These are phyloP conservation scores for Lordiphosa mommai DNA, from an alignment of 1,140 invertebrate species.

Conservation along the genomic window DNA sequence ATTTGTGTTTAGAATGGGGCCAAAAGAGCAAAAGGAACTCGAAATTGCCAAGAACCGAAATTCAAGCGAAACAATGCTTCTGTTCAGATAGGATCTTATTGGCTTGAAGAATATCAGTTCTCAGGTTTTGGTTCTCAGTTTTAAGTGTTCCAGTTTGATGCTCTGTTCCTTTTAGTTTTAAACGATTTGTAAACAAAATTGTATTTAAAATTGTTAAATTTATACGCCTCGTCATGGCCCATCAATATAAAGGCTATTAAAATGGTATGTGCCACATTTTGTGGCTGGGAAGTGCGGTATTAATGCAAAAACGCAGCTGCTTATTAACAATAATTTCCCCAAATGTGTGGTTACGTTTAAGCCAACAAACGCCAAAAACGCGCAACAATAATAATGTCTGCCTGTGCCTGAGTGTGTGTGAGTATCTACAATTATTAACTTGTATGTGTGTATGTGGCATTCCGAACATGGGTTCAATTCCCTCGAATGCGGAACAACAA, in stretches of 20 bases:
- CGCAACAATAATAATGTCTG: constrained; percentile 49
- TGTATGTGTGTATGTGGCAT: constrained; percentile 5
- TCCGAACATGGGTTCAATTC: constrained; percentile 1
- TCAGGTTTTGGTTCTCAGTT: too few relatives aligned
- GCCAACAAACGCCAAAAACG: constrained; percentile 67
- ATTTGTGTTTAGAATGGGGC: too few relatives aligned
- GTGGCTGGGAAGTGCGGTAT: constrained; percentile 16
- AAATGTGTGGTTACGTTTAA: constrained; percentile 70
- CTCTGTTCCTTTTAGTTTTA: too few relatives aligned
- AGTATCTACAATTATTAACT: constrained; percentile 43
- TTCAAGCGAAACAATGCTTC: too few relatives aligned
- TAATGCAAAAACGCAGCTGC: constrained; percentile 55
- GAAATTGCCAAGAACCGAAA: too few relatives aligned
- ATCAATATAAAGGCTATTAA: not conserved
- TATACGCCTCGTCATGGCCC: too few relatives aligned
- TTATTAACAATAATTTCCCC: constrained; percentile 74
- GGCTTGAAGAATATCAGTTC: too few relatives aligned
- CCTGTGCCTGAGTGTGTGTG: constrained; percentile 17
- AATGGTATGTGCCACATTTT: constrained; percentile 8
- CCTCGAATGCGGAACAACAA: constrained; percentile 6
- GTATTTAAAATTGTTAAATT: too few relatives aligned
- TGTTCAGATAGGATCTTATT: too few relatives aligned
- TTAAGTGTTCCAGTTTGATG: too few relatives aligned
- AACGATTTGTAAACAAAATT: too few relatives aligned
- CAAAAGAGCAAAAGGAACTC: too few relatives aligned